Conservation (phyloP, 2,113 vertebrate species). For the Lanius collurio region DNA sequence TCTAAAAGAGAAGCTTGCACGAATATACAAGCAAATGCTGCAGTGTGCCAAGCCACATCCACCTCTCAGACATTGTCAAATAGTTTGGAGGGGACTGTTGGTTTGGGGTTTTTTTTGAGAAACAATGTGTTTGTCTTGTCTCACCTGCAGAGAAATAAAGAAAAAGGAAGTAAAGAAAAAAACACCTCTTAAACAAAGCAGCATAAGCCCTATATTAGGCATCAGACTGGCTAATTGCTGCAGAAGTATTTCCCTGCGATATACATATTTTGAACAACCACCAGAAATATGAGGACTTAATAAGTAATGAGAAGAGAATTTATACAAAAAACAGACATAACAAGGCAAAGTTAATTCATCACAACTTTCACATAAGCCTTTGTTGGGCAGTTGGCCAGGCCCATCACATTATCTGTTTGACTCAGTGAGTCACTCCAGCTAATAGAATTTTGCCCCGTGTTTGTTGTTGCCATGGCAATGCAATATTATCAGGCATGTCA, state of each 20-base stretch:
- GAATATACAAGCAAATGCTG: neutral
- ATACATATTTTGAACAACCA: conserved; percentile 46
- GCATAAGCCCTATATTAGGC: neutral
- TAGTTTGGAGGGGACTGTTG: neutral
- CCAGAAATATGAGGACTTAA: conserved; percentile 62
- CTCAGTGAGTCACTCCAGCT: conserved; percentile 83
- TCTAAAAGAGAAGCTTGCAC: neutral
- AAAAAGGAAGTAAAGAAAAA: neutral
- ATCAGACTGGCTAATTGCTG: conserved; percentile 16
- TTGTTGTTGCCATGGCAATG: conserved; percentile 88
- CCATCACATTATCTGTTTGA: conserved; percentile 83
- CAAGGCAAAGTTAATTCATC: conserved; percentile 78
- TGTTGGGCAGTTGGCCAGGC: conserved; percentile 77
- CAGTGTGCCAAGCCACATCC: neutral
- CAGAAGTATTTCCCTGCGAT: conserved; percentile 19
- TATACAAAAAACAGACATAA: conserved; percentile 66
- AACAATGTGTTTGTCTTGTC: conserved; percentile 1
- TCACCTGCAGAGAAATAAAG: conserved; percentile 21
- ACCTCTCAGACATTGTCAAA: neutral
- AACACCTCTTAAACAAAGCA: neutral
- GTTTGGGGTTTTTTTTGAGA: neutral
- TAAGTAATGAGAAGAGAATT: conserved; percentile 54
- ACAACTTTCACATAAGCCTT: conserved; percentile 77
- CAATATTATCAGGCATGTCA: conserved; percentile 85
- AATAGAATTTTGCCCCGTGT: conserved; percentile 85